Base-by-base conservation (phyloP, 2,888 invertebrate species). In the Bombyx huttoni region DNA sequence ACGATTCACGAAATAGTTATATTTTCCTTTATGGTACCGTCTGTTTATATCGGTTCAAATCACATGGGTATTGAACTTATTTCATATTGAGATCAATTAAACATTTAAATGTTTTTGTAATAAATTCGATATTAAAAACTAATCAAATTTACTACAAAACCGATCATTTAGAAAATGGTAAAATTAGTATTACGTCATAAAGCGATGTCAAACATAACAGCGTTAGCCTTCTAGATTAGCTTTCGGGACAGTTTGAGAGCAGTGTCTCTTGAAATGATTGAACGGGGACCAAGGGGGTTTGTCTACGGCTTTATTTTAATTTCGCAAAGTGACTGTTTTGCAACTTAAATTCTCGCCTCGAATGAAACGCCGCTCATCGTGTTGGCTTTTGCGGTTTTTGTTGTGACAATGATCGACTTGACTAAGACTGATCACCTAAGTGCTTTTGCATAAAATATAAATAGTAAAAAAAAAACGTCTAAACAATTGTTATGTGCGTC, bases 291-390 rank as follows among this genome's bases (percentile, higher is more conserved):
- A 73, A 75, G 81, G 78, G 78, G 81, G 75, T 78, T 83, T 75
- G 77, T 70, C 69, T 68, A 70, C 66, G 70, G 78, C 75, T 81
- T 83, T 79, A 83, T 85, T 87, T 86, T 86, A 87, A 87, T 88
- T 86, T 84, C 68, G 78, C 78, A 78, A 87, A 88, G 88, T 87
- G 84, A 76, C 80, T 78, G 75, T 79, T 85, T 84, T 78, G 83
- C 78, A 79, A 80, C 79, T 74, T 79, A 73, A 78, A 80, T 77
- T 77, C 65, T 71, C 75, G 67, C 70, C 66, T 65, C 65, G 66
- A 75, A 73, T 68, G 63, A 68, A 71, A 65, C 64, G 62, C 65
- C 59, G 24, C 65, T 64, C 61, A 68, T 71, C 67, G 68, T 66
- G 67, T 67, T 69, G 68, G 67, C 64, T 67, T 67, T 59, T 62